Base-by-base conservation (phyloP, 1,140 invertebrate genomes). In the Rhagoletis pomonella region DNA sequence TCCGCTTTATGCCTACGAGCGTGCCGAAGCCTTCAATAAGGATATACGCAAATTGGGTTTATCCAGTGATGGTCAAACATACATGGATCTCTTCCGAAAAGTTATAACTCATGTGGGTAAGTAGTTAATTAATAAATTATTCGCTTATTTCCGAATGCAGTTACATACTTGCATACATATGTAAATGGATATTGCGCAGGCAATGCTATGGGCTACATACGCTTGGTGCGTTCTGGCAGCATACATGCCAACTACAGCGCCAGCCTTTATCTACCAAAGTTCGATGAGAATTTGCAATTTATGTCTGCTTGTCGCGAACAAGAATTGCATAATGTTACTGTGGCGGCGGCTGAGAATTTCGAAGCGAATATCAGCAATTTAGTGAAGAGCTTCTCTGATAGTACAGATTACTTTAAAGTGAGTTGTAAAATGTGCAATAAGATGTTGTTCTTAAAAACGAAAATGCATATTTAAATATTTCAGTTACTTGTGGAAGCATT, bases 181-280 rank as follows among this genome's bases (percentile, higher is more conserved):
- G 29, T 29, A 29, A 29, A 29, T 29, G 0, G 29, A 12, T 84
- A 65, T 85, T 17, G 29, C 44, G 86, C 87, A 96, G 96, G 98
- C 14, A 99, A 99, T 94, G 97, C 98, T 1, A 96, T 99, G 94
- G 99, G 98, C 7, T 99, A 99, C 92, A 97, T 99, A 1, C 94
- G 99, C 60, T 96, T 99, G 93, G 97, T 99, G 77, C 95, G 98
- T 88, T 98, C 98, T 4, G 99, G 98, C 5, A 97, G 98, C 14
- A 95, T 99, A 10, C 97, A 99, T 91, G 98, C 97, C 88, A 97
- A 97, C 90, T 97, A 97, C 1, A 97, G 97, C 92, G 97, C 98
- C 0, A 97, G 97, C 47, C 95, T 97, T 4, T 99, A 99, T 93
- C 95, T 99, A 87, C 97, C 98, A 2, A 96, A 97, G 92, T 95